Base-by-base conservation (phyloP, 2,888 invertebrate species). In the Nezara viridula region DNA sequence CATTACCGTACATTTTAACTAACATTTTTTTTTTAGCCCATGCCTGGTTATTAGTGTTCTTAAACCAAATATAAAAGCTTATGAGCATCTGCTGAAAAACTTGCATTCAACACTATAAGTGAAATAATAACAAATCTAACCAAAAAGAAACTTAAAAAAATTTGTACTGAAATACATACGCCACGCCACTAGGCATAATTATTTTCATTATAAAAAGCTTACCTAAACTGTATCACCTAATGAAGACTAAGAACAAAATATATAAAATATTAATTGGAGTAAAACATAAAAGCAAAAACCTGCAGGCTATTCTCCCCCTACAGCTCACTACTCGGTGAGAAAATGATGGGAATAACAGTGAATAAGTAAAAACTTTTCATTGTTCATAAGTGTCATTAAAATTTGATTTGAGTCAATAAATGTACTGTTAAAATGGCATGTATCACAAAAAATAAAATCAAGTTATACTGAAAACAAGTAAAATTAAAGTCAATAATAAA, bases 291-390 rank as follows among this genome's bases (percentile, higher is more conserved):
- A 88, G 77, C 37, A 52, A 52, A 66, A 88, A 88, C 88, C 88
- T 88, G 88, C 88, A 88, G 88, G 88, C 88, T 88, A 88, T 88
- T 88, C 55, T 81, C 88, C 88, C 88, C 50, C 77, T 88, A 85
- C 24, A 85, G 50, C 88, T 88, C 88, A 88, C 88, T 81, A 50
- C 66, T 44, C 0, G 27, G 88, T 87, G 87, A 86, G 86, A 87
- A 87, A 44, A 66, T 87, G 0, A 77, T 77, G 40, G 40, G 77
- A 40, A 77, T 77, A 77, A 77, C 77, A 77, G 77, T 81, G 44
- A 44, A 44, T 44, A 47, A 81, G 81, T 44, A 81, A 44, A 44
- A 81, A 81, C 81, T 81, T 44, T 40, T 81, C 81, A 81, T 81
- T 47, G 44, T 81, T 81, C 10, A 44, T 44, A 44, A 44, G 81